Percentiles rank a stretch among this genome's conserved stretches.
Evolutionary conservation across 2,797 vertebrate species (phyloP).

Genomic region (Danio choprae): DNA sequence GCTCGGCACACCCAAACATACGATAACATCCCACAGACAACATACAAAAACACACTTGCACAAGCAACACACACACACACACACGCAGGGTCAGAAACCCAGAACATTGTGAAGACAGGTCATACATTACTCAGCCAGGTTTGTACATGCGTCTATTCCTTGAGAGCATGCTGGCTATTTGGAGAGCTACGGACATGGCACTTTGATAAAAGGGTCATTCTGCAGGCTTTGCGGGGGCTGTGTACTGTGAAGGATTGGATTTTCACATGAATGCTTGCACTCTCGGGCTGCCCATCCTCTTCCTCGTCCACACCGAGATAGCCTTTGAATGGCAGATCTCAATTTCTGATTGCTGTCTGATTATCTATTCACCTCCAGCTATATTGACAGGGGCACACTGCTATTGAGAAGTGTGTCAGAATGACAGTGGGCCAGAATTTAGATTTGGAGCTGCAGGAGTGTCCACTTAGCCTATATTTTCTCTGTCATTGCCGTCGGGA

Average conservation of each 20-base stretch:
- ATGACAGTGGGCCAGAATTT: conserved; percentile 27
- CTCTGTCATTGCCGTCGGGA: background rate
- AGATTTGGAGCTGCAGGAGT: background rate
- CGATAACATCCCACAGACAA: conserved; percentile 8
- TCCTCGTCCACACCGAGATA: conserved; percentile 53
- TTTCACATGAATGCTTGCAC: conserved; percentile 85
- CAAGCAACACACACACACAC: conserved; percentile 21
- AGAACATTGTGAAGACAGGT: conserved; percentile 60
- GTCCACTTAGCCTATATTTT: conserved; percentile 24
- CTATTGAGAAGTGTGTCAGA: conserved; percentile 32
- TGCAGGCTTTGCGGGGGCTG: conserved; percentile 81
- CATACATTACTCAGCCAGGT: conserved; percentile 79
- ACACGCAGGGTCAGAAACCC: conserved; percentile 51
- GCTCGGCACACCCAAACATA: background rate
- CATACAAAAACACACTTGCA: conserved; percentile 32
- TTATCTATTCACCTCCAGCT: conserved; percentile 49
- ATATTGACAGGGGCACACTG: conserved; percentile 53
- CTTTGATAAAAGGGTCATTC: conserved; percentile 84
- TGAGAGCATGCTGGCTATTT: conserved; percentile 75
- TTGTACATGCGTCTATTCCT: conserved; percentile 80
- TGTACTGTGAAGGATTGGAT: conserved; percentile 86
- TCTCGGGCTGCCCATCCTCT: conserved; percentile 69
- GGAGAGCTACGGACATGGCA: conserved; percentile 79
- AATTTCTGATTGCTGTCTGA: conserved; percentile 60
- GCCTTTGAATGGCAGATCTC: conserved; percentile 73